Evolutionary conservation across 1,140 invertebrate species (phyloP).

Genomic region (Chelonus insularis): DNA sequence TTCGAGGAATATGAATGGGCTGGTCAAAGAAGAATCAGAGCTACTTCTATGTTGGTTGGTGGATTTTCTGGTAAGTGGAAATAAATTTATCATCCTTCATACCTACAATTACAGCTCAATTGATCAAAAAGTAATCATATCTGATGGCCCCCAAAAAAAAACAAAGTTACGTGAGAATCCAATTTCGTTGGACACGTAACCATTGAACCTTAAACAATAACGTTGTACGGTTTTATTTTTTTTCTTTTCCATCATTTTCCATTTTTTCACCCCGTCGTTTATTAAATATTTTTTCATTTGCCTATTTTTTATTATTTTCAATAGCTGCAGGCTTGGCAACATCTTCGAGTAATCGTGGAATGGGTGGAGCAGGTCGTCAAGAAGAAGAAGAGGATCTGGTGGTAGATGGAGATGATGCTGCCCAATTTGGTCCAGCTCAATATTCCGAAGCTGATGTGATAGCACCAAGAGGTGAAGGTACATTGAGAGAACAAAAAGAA

Average conservation of each 20-base stretch:
- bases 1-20: slow-evolving; percentile 86
- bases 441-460: slow-evolving; percentile 78
- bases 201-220: too few species aligned
- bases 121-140: neutral
- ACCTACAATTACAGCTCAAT: neutral
- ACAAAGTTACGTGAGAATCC: too few species aligned
- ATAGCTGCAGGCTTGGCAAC: slow-evolving; percentile 62
- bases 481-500: slow-evolving; percentile 62
- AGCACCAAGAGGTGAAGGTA: slow-evolving; percentile 61
- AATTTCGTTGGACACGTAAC: too few species aligned
- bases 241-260: neutral
- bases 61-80: slow-evolving; percentile 65
- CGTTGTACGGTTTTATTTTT: neutral
- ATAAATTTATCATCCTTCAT: neutral
- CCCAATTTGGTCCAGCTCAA: slow-evolving; percentile 81
- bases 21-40: slow-evolving; percentile 73
- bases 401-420: slow-evolving; percentile 74
- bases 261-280: neutral
- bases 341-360: slow-evolving; percentile 57
- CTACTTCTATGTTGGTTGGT: slow-evolving; percentile 70
- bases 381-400: slow-evolving; percentile 82
- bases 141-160: too few species aligned
- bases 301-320: neutral
- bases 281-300: neutral
- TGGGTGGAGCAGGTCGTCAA: slow-evolving; percentile 60